Evolutionary conservation across 2,888 invertebrate genomes (phyloP).

Genomic region (Ischnura elegans): DNA sequence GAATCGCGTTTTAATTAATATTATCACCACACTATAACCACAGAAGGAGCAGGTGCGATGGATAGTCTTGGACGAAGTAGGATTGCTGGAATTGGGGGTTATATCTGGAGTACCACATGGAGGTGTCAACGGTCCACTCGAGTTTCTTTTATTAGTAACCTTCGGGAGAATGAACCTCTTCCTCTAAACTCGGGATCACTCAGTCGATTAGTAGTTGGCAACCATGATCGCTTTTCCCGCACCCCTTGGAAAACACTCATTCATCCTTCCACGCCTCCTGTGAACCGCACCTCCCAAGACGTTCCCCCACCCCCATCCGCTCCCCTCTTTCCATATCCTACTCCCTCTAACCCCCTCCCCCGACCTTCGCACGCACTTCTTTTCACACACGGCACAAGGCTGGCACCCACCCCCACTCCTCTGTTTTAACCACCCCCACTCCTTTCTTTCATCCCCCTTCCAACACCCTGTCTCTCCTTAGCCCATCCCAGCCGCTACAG

Average conservation of each 20-base stretch:
- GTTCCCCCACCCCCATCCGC: neutral
- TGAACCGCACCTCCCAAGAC: neutral
- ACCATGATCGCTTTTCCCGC: neutral
- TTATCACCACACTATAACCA: too few relatives aligned
- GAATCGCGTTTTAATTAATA: too few relatives aligned
- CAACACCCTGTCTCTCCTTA: neutral
- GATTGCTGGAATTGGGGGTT: too few relatives aligned
- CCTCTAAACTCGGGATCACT: neutral
- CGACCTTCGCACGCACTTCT: neutral
- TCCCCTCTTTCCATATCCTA: slow-evolving; percentile 49
- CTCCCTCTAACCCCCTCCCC: slow-evolving; percentile 46
- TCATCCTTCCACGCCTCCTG: neutral
- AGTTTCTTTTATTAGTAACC: neutral
- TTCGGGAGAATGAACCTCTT: neutral
- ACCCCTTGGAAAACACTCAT: neutral
- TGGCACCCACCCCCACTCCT: slow-evolving; percentile 53
- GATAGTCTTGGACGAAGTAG: too few relatives aligned
- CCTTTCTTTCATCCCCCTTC: neutral
- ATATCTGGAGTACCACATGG: too few relatives aligned
- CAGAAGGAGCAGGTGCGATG: too few relatives aligned
- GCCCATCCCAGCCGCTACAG: slow-evolving; percentile 37
- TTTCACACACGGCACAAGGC: too few relatives aligned
- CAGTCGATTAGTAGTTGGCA: neutral
- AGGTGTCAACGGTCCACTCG: too few relatives aligned
- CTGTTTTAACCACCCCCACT: slow-evolving; percentile 60